Evolutionary conservation across 37 sponge, comb jelly and placozoan species (phyloP).

Genomic region (Halisarca cf. caerulea): DNA sequence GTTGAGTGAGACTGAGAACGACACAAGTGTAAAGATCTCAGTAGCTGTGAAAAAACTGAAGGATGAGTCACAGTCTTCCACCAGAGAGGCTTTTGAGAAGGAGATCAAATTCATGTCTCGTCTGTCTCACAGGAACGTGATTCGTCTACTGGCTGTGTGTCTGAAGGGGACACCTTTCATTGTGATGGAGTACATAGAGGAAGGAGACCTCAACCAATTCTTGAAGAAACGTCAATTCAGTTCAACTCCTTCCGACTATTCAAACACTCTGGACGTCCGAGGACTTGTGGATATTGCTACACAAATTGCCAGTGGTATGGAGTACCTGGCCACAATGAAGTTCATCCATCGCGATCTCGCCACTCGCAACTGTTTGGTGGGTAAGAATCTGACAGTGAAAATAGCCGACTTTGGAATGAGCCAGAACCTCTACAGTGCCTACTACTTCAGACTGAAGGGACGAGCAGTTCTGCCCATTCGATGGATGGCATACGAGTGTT

Average conservation of each 20-base stretch:
- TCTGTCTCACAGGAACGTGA: slow-evolving; percentile 64
- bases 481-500: slow-evolving; percentile 90
- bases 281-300: slow-evolving; percentile 77
- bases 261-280: slow-evolving; percentile 61
- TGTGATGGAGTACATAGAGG: slow-evolving; percentile 93
- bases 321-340: slow-evolving; percentile 70
- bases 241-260: slow-evolving; percentile 29
- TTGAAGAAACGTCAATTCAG: slow-evolving; percentile 52
- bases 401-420: slow-evolving; percentile 80
- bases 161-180: slow-evolving; percentile 45
- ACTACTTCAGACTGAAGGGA: slow-evolving; percentile 74
- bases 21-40: slow-evolving; percentile 17
- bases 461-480: slow-evolving; percentile 71
- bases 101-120: slow-evolving; percentile 85
- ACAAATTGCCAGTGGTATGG: slow-evolving; percentile 84
- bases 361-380: slow-evolving; percentile 79
- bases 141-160: slow-evolving; percentile 66
- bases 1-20: slow-evolving; percentile 27
- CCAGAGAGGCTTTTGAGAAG: slow-evolving; percentile 62
- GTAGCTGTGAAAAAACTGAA: slow-evolving; percentile 81
- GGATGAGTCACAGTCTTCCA: slow-evolving; percentile 4
- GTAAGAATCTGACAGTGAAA: slow-evolving; percentile 53
- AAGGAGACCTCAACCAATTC: slow-evolving; percentile 82
- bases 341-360: slow-evolving; percentile 83
- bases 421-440: slow-evolving; percentile 69